Evolutionary conservation across 2,797 vertebrate species (phyloP), one percentile per base, ranked within the genome.

Genomic region (Pempheris klunzingeri): DNA sequence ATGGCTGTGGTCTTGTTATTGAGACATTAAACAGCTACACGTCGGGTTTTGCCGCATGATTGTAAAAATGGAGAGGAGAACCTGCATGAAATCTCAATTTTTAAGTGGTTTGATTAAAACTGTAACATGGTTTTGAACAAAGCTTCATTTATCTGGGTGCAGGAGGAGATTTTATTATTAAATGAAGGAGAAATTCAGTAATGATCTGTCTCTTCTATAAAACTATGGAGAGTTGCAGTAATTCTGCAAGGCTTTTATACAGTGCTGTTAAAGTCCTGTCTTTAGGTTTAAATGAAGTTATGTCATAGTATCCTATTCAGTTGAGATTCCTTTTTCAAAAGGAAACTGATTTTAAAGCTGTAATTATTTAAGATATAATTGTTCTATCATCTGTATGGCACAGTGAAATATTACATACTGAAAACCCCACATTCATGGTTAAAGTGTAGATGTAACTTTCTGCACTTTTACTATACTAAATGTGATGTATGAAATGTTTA

Each of bases 71-170:
- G 15, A 62, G 30, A 64, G 14, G 7, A 73, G 2, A 43, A 62
- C 60, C 43, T 55, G 59, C 15, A 74, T 46, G 20, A 74, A 77
- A 76, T 62, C 7, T 44, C 12, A 3, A 10, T 36, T 78, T 71
- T 63, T 58, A 73, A 83, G 41, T 43, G 28, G 6, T 69, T 80
- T 26, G 47, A 70, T 77, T 69, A 28, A 68, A 84, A 64, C 52
- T 71, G 28, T 57, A 77, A 36, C 30, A 71, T 7, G 9, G 44
- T 63, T 79, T 81, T 61, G 28, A 71, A 61, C 63, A 76, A 78
- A 72, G 62, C 72, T 71, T 85, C 2, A 79, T 80, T 88, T 66
- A 71, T 84, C 54, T 71, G 41, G 26, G 46, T 88, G 65, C 43
- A 71, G 18, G 44, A 82, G 52, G 62, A 72, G 44, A 75, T 52